These are phyloP conservation scores for Aphis craccivora DNA, from an alignment of 1,140 invertebrate species.

Conservation along the genomic window DNA sequence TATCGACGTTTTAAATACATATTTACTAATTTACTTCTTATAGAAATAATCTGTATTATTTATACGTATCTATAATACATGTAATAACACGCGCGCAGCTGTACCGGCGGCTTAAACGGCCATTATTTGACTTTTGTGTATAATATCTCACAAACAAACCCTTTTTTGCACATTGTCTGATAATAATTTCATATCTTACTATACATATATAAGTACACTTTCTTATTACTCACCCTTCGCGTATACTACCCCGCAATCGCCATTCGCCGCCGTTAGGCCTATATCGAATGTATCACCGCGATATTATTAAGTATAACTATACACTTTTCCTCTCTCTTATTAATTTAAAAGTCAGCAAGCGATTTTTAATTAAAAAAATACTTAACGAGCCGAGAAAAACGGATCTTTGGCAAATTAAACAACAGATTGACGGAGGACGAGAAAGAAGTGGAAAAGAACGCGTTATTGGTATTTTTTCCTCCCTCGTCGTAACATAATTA, in stretches of 20 bases:
- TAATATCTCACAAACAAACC: neutral
- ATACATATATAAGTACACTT: neutral
- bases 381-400: conserved; percentile 49
- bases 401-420: conserved; percentile 54
- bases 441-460: neutral
- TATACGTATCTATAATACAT: neutral
- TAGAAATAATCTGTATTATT: neutral
- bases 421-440: conserved; percentile 27
- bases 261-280: neutral
- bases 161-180: conserved; percentile 29
- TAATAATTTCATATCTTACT: neutral
- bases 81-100: neutral
- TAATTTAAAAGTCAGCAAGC: conserved; percentile 34
- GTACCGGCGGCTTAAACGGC: neutral
- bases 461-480: conserved; percentile 53
- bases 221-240: neutral
- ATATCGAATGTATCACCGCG: neutral
- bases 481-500: neutral
- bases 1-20: neutral
- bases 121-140: neutral
- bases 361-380: conserved; percentile 58
- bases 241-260: neutral
- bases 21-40: neutral
- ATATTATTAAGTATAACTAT: conserved; percentile 17
- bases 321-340: conserved; percentile 28